Evolutionary conservation across 2,888 invertebrate genomes (phyloP), one percentile per base, ranked within the genome.

Genomic region (Biston betularia): DNA sequence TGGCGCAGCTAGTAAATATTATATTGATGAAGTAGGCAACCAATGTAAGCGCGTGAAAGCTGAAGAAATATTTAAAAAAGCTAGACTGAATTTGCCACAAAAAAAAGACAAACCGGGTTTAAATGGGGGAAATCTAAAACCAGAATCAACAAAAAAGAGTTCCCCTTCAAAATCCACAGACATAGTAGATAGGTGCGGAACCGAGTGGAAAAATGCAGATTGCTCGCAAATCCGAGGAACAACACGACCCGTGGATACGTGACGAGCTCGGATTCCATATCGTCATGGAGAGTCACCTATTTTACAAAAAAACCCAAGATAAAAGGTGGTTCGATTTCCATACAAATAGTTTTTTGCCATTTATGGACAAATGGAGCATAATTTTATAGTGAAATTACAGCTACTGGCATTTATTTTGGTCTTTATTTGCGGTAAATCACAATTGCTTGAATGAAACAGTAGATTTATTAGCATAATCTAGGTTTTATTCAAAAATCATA

Each of bases 151-250:
- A 12, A 40, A 61, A 57, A 63, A 52, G 12, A 33, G 45, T 53
- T 54, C 24, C 10, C 14, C 34, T 34, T 24, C 15, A 34, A 57
- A 66, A 63, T 14, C 75, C 75, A 78, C 83, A 81, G 82, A 84
- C 82, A 82, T 62, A 46, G 45, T 38, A 49, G 42, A 50, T 38
- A 48, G 49, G 58, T 54, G 35, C 62, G 68, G 71, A 72, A 70
- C 63, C 68, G 71, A 74, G 68, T 69, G 77, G 82, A 86, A 86
- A 86, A 87, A 88, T 87, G 88, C 81, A 87, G 87, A 88, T 88
- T 81, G 77, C 71, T 74, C 73, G 74, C 73, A 79, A 85, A 85
- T 83, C 83, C 79, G 67, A 71, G 85, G 82, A 74, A 73, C 71
- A 75, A 74, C 69, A 72, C 65, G 68, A 70, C 66, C 64, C 68